Evolutionary conservation across 2,113 vertebrate genomes (phyloP).

Genomic region (Rhineura floridana): DNA sequence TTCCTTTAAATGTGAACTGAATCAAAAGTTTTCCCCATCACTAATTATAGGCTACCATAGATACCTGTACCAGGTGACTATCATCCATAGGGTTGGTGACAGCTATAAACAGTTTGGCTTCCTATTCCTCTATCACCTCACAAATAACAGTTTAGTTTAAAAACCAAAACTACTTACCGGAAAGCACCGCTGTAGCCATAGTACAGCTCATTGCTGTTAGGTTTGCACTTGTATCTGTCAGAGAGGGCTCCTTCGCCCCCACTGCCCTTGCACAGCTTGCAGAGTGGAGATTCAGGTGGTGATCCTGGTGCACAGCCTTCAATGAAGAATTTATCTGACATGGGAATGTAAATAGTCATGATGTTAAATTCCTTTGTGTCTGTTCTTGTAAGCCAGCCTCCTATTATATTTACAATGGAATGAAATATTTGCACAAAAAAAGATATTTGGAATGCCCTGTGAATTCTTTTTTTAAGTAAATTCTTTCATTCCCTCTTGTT

Average conservation of each 20-base stretch:
- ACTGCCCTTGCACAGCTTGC: slow-evolving; percentile 75
- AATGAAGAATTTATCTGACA: slow-evolving; percentile 73
- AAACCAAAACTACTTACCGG: slow-evolving; percentile 68
- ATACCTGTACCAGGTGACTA: too few relatives aligned
- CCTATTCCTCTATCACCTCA: neutral
- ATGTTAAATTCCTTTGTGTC: neutral
- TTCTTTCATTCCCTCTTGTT: neutral
- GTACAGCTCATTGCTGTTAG: slow-evolving; percentile 76
- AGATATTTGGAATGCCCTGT: neutral
- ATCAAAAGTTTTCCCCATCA: too few relatives aligned
- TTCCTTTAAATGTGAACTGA: too few relatives aligned
- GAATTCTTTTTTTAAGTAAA: too few relatives aligned
- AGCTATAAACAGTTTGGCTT: neutral
- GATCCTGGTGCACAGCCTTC: slow-evolving; percentile 86
- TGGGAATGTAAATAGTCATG: neutral
- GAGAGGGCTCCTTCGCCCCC: neutral
- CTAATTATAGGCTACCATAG: neutral
- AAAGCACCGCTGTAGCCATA: slow-evolving; percentile 83
- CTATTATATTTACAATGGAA: neutral
- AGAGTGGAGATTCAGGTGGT: slow-evolving; percentile 71
- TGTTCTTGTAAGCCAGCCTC: neutral
- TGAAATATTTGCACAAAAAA: neutral
- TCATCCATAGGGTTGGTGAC: neutral
- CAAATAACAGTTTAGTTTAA: neutral
- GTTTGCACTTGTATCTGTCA: slow-evolving; percentile 70